Percentiles rank a stretch among this genome's conserved stretches.
Conservation (phyloP, 2,888 invertebrate genomes). For the Diarsia dahlii region DNA sequence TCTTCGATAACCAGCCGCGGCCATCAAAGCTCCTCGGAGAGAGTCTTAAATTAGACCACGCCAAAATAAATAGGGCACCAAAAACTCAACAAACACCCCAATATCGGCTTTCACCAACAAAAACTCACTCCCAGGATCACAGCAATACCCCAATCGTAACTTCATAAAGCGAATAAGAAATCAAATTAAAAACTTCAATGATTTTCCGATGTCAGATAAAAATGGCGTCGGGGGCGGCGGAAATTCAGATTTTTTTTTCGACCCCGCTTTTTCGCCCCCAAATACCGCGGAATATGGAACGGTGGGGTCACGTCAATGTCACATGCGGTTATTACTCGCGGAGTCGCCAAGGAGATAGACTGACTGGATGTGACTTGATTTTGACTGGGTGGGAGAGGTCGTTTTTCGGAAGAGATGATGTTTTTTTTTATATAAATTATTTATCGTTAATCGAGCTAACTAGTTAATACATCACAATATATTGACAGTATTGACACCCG, state of each 20-base stretch:
- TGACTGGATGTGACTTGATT: slow-evolving; percentile 72
- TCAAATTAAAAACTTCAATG: slow-evolving; percentile 68
- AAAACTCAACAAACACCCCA: slow-evolving; percentile 12
- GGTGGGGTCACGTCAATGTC: slow-evolving; percentile 79
- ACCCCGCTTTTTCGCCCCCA: slow-evolving; percentile 41
- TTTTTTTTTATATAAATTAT: no score
- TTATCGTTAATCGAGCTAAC: no score
- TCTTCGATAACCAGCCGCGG: background rate
- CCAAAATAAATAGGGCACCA: background rate
- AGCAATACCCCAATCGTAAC: slow-evolving; percentile 51
- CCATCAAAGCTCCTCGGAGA: background rate
- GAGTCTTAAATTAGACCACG: background rate
- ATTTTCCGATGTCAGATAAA: slow-evolving; percentile 60
- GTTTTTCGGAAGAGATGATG: background rate
- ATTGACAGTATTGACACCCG: no score
- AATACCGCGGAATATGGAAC: slow-evolving; percentile 60
- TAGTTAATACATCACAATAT: no score
- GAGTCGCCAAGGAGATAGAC: slow-evolving; percentile 26
- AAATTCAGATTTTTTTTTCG: slow-evolving; percentile 36
- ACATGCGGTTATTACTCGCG: slow-evolving; percentile 76
- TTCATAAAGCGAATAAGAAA: slow-evolving; percentile 62
- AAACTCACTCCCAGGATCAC: slow-evolving; percentile 1
- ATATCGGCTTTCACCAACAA: slow-evolving; percentile 16
- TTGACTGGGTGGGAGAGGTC: background rate
- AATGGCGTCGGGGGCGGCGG: slow-evolving; percentile 26